Conservation (phyloP, 2,888 invertebrate species). For the Dicroscelio sp. region DNA sequence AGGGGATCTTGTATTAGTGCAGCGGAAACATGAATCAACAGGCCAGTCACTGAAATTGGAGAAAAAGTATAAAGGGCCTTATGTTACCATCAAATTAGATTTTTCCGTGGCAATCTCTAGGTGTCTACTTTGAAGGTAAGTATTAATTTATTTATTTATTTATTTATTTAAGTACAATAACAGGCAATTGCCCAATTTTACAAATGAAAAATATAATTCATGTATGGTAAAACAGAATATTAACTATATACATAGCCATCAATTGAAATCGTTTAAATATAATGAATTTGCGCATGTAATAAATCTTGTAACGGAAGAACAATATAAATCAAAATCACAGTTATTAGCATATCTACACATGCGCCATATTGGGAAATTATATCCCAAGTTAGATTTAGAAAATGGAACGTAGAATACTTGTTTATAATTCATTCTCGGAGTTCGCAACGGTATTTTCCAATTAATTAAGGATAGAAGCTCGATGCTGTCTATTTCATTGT, state of each 20-base stretch:
- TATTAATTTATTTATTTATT: too few species aligned
- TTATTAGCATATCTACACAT: not conserved
- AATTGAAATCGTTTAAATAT: not conserved
- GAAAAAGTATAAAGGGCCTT: constrained; percentile 59
- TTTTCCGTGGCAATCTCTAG: too few species aligned
- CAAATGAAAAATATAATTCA: too few species aligned
- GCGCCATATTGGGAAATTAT: not conserved
- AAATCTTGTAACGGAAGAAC: not conserved
- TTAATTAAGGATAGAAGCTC: not conserved
- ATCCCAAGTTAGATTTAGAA: not conserved
- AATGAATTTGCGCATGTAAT: not conserved
- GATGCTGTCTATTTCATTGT: not conserved
- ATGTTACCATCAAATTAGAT: too few species aligned
- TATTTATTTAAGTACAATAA: not conserved
- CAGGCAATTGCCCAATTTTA: not conserved
- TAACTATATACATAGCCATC: not conserved
- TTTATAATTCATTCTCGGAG: not conserved
- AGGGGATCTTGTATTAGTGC: constrained; percentile 82
- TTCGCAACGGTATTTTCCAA: not conserved
- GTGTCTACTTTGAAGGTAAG: too few species aligned
- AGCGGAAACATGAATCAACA: constrained; percentile 69
- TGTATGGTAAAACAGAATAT: not conserved
- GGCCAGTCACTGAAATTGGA: constrained; percentile 82
- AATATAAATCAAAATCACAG: not conserved
- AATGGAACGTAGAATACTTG: not conserved